phyloP scores from a whole-genome alignment of 2,888 invertebrate species.

The Limnephilus auricula region DNA sequence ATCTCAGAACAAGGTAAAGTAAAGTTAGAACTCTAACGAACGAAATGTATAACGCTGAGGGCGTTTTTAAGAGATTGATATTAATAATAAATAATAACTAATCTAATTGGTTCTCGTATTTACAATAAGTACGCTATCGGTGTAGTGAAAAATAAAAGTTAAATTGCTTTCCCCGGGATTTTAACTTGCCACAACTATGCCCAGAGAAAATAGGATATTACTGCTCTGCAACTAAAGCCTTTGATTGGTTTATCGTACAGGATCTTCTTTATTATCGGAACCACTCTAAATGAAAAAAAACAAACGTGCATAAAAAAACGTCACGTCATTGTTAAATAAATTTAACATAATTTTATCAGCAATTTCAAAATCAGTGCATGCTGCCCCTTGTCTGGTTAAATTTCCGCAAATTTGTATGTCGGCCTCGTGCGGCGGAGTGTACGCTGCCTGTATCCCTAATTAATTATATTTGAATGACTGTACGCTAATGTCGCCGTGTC shows the following conservation, averaged over 20 bases:
- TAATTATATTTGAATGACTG: conserved; percentile 35
- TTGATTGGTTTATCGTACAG: neutral
- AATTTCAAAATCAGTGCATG: neutral
- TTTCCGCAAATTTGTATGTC: conserved; percentile 7
- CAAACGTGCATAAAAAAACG: neutral
- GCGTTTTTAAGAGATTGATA: too few species aligned
- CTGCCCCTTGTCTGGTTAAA: neutral
- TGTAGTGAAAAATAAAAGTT: too few species aligned
- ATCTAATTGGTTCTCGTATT: too few species aligned
- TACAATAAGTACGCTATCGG: too few species aligned
- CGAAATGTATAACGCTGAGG: too few species aligned
- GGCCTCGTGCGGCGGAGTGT: neutral
- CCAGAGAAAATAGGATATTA: too few species aligned
- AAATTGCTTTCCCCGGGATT: too few species aligned
- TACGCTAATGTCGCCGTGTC: conserved; percentile 23
- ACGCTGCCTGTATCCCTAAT: conserved; percentile 29
- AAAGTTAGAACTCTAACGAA: too few species aligned
- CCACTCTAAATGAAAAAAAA: neutral
- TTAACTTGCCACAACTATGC: too few species aligned
- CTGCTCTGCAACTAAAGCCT: too few species aligned
- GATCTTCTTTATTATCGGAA: neutral
- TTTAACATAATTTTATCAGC: neutral
- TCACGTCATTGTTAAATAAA: neutral
- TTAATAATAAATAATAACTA: too few species aligned
- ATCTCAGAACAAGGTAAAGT: too few species aligned